Percentiles rank a stretch among this genome's conserved stretches.
phyloP scores from a whole-genome alignment of 2,113 vertebrate species.

The Gadus macrocephalus region DNA sequence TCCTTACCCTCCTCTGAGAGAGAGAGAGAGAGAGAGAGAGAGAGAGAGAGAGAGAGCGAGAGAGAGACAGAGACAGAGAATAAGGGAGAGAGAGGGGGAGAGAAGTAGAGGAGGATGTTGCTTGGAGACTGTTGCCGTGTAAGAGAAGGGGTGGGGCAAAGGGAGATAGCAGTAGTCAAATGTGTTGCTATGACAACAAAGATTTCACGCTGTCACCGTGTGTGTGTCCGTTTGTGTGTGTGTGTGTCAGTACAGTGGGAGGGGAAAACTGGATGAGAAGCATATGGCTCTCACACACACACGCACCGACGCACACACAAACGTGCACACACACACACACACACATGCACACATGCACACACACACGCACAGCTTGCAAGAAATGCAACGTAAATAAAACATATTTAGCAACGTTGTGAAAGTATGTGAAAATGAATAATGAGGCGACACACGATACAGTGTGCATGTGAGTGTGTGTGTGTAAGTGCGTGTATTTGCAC shows the following conservation, averaged over 20 bases:
- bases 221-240: constrained; percentile 7
- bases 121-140: constrained; percentile 55
- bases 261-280: constrained; percentile 34
- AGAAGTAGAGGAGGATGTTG: constrained; percentile 37
- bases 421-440: not conserved
- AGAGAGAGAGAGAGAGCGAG: not conserved
- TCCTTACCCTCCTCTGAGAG: too few relatives aligned
- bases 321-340: constrained; percentile 7
- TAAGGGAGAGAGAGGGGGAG: not conserved
- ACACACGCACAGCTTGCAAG: constrained; percentile 2
- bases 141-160: constrained; percentile 31
- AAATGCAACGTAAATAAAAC: constrained; percentile 14
- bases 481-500: not conserved
- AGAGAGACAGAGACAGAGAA: not conserved
- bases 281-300: constrained; percentile 33
- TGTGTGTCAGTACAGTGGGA: constrained; percentile 26
- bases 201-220: constrained; percentile 54
- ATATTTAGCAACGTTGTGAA: not conserved
- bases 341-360: constrained; percentile 4
- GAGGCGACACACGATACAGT: too few relatives aligned
- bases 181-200: constrained; percentile 60
- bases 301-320: not conserved
- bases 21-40: not conserved
- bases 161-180: constrained; percentile 45
- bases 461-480: not conserved